phyloP scores from a whole-genome alignment of 2,797 vertebrate genomes.

The Pseudochaenichthys georgianus region DNA sequence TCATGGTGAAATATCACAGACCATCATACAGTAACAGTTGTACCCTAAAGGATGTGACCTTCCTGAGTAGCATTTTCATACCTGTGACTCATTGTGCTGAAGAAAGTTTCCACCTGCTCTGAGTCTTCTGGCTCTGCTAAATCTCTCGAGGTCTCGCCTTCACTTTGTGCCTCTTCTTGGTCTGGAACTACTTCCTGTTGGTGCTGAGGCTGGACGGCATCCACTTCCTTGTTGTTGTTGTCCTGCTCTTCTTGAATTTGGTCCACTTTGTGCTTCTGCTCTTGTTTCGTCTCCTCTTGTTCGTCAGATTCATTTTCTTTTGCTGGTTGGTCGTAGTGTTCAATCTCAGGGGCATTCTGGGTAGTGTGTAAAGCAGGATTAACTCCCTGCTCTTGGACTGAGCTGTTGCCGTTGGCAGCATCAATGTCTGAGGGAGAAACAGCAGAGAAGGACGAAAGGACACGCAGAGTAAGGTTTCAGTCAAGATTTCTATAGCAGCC shows the following conservation, averaged over 20 bases:
- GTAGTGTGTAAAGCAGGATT: conserved; percentile 43
- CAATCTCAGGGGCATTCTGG: conserved; percentile 58
- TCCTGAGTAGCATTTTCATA: conserved; percentile 82
- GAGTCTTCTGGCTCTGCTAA: conserved; percentile 62
- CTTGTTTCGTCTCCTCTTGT: conserved; percentile 51
- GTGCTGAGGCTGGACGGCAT: conserved; percentile 30
- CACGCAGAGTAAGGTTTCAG: neutral
- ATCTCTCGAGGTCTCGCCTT: conserved; percentile 48
- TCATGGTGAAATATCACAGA: conserved; percentile 46
- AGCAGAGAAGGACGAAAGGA: neutral
- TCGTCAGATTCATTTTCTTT: conserved; percentile 42
- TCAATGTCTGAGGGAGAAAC: conserved; percentile 51
- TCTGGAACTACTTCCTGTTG: conserved; percentile 51
- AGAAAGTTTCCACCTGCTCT: conserved; percentile 92
- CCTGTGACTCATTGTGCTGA: conserved; percentile 98
- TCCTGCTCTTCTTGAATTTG: conserved; percentile 55
- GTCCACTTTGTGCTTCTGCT: conserved; percentile 60
- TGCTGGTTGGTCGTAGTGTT: conserved; percentile 58
- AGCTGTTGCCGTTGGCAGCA: conserved; percentile 30
- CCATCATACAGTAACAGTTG: conserved; percentile 15
- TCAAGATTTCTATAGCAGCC: neutral
- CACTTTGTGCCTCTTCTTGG: conserved; percentile 45
- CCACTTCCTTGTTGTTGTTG: conserved; percentile 38
- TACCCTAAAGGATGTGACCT: conserved; percentile 70
- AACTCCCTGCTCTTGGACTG: conserved; percentile 55